A percentile compares a stretch with the other conserved stretches of the same genome.
phyloP scores from a whole-genome alignment of 2,797 vertebrate genomes.

The Anomalospiza imberbis region DNA sequence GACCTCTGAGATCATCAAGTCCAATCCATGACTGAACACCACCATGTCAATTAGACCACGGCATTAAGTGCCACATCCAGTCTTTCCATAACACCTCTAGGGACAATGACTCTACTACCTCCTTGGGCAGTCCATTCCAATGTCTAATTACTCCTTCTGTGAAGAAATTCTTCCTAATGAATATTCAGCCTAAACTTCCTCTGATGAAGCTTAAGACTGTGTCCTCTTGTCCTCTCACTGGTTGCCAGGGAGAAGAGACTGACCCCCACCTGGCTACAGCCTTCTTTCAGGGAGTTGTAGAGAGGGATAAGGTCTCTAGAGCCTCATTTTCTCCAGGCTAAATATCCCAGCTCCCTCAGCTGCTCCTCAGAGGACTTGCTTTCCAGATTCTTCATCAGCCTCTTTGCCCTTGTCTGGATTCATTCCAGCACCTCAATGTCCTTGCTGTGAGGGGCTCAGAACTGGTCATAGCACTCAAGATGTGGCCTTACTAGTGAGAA shows the following conservation, averaged over 20 bases:
- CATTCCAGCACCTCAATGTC: not conserved
- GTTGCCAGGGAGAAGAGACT: accelerated
- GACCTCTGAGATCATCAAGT: not conserved
- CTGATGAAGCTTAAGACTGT: not conserved
- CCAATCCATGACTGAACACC: not conserved
- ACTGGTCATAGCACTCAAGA: accelerated
- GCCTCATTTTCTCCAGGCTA: not conserved
- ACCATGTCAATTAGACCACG: too few relatives aligned
- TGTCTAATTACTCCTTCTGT: not conserved
- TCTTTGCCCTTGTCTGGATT: not conserved
- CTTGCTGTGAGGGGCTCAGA: not conserved
- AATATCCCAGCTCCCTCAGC: not conserved
- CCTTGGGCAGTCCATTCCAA: not conserved
- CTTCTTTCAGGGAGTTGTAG: not conserved
- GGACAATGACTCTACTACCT: too few relatives aligned
- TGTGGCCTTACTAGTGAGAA: not conserved
- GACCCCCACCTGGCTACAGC: accelerated
- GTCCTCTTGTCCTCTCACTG: not conserved
- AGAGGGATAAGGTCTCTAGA: accelerated
- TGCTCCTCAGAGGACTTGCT: not conserved
- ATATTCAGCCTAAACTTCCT: not conserved
- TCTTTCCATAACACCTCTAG: not conserved
- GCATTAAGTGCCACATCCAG: not conserved
- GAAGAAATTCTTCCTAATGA: not conserved
- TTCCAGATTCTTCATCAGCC: not conserved